Percentiles rank a stretch among this genome's conserved stretches.
phyloP scores from a whole-genome alignment of 1,140 invertebrate species.

The Epicauta chinensis region DNA sequence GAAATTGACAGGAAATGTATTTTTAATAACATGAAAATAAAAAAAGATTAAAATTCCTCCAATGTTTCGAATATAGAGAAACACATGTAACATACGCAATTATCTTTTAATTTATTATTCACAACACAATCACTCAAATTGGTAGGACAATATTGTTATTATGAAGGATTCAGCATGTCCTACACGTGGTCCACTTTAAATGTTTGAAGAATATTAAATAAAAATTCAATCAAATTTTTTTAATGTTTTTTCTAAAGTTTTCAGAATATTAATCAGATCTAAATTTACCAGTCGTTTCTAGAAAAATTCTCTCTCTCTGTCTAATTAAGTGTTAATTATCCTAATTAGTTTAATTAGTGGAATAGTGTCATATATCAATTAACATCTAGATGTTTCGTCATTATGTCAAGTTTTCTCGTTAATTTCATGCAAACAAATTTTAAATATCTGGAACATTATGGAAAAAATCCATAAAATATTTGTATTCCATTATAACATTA shows the following conservation, averaged over 20 bases:
- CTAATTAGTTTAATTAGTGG: slow-evolving; percentile 18
- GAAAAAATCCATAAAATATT: slow-evolving; percentile 11
- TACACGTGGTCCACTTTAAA: slow-evolving; percentile 20
- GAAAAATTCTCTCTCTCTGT: too few species aligned
- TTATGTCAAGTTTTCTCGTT: slow-evolving; percentile 15
- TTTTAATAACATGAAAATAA: slow-evolving; percentile 20
- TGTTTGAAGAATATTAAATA: slow-evolving; percentile 19
- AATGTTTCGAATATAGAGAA: slow-evolving; percentile 7
- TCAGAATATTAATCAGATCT: too few species aligned
- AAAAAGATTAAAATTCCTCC: slow-evolving; percentile 10
- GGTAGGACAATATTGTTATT: slow-evolving; percentile 9
- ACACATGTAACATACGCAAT: slow-evolving; percentile 22
- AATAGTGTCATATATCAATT: slow-evolving; percentile 17
- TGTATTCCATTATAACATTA: slow-evolving; percentile 16
- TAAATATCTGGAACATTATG: slow-evolving; percentile 10
- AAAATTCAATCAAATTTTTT: slow-evolving; percentile 23
- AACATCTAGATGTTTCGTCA: slow-evolving; percentile 18
- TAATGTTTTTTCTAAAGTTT: too few species aligned
- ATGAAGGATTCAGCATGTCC: slow-evolving; percentile 3
- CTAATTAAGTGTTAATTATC: slow-evolving; percentile 17
- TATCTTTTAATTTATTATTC: slow-evolving; percentile 22
- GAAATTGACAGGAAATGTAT: slow-evolving; percentile 25
- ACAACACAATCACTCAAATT: slow-evolving; percentile 16
- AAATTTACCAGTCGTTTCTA: too few species aligned
- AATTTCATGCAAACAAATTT: slow-evolving; percentile 10